Evolutionary conservation across 2,113 vertebrate genomes (phyloP).

Genomic region (Gallinago undulata): DNA sequence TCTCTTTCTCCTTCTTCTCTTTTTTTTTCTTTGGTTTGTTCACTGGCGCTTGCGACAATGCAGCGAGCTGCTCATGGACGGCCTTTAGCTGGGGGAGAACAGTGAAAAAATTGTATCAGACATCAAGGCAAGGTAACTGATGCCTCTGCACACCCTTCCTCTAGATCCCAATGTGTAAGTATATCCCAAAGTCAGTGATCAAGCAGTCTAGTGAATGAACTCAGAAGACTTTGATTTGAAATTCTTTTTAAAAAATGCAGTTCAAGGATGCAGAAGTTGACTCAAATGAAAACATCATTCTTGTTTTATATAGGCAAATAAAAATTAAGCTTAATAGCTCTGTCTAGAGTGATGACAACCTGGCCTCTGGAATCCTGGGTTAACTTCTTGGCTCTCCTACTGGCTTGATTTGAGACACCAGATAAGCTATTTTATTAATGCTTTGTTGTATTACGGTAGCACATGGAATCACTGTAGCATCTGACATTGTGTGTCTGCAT

Average conservation of each 20-base stretch:
- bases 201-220: not conserved
- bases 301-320: not conserved
- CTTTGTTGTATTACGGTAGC: not conserved
- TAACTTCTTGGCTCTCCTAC: not conserved
- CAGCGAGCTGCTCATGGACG: constrained; percentile 87
- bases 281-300: not conserved
- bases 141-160: not conserved
- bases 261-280: not conserved
- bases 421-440: not conserved
- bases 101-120: not conserved
- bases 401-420: not conserved
- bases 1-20: constrained; percentile 90
- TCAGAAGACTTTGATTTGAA: not conserved
- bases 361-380: not conserved
- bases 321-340: not conserved
- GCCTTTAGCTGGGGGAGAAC: constrained; percentile 82
- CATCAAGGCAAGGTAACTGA: not conserved
- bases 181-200: not conserved
- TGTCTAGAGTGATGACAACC: not conserved
- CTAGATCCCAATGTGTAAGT: not conserved
- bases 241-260: not conserved
- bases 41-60: constrained; percentile 85
- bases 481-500: not conserved
- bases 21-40: constrained; percentile 92
- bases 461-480: not conserved